Percentiles rank a stretch among this genome's conserved stretches.
Evolutionary conservation across 2,113 vertebrate genomes (phyloP).

Genomic region (Carassius auratus): DNA sequence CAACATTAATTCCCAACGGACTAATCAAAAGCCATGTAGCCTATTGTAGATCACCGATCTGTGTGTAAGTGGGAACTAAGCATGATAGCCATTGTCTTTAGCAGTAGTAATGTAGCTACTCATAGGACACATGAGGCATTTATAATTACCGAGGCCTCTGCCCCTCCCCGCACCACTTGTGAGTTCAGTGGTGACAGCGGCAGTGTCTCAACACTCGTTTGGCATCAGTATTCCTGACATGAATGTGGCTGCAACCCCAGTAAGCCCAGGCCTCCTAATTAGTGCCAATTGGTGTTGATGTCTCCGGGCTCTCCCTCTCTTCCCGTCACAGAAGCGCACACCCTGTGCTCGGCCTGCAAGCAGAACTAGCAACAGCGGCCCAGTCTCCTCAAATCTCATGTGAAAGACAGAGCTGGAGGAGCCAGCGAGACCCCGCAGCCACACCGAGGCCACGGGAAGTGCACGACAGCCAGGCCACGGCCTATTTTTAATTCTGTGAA

Average conservation of each 20-base stretch:
- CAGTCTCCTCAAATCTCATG: conserved; percentile 54
- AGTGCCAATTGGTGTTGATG: conserved; percentile 59
- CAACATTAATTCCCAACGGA: not conserved
- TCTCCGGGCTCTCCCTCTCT: conserved; percentile 53
- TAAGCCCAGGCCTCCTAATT: conserved; percentile 53
- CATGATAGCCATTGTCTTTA: not conserved
- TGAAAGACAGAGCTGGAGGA: conserved; percentile 58
- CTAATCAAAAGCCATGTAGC: not conserved
- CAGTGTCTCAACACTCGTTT: conserved; percentile 53
- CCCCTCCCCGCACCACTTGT: conserved; percentile 28
- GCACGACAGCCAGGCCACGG: conserved; percentile 25
- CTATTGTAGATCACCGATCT: not conserved
- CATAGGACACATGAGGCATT: conserved; percentile 12
- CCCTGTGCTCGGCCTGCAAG: conserved; percentile 37
- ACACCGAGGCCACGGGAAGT: conserved; percentile 42
- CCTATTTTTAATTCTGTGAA: conserved; percentile 47
- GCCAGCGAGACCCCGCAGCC: conserved; percentile 45
- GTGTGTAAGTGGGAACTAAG: not conserved
- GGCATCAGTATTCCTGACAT: conserved; percentile 61
- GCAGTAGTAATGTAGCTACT: conserved; percentile 8
- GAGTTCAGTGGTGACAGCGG: conserved; percentile 49
- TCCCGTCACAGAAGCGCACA: conserved; percentile 2
- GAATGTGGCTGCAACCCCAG: conserved; percentile 48
- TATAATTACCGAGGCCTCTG: conserved; percentile 20
- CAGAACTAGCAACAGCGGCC: conserved; percentile 33